Conservation (phyloP, 2,888 invertebrate genomes). For the Odontothrips loti region DNA sequence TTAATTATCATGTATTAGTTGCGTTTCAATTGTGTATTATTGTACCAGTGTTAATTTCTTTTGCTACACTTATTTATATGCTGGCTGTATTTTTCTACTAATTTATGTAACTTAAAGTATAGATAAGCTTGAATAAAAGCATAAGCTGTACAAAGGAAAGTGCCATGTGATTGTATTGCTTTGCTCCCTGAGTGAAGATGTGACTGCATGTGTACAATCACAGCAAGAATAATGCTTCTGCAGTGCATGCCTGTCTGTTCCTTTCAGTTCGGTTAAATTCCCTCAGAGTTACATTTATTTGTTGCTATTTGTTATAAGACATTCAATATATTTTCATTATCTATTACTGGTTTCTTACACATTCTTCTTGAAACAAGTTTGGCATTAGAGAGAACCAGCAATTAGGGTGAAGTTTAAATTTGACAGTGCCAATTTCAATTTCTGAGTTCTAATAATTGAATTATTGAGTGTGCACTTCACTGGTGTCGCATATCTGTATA, state of each 20-base stretch:
- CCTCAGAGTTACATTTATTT: background rate
- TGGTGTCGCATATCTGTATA: background rate
- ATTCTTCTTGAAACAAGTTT: no score
- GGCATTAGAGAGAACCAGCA: no score
- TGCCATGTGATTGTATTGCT: slow-evolving; percentile 23
- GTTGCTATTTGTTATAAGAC: background rate
- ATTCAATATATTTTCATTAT: background rate
- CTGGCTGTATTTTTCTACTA: slow-evolving; percentile 28
- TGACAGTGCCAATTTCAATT: no score
- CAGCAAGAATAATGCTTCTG: slow-evolving; percentile 23
- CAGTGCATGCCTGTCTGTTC: slow-evolving; percentile 8
- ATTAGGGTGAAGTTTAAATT: no score
- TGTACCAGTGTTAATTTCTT: slow-evolving; percentile 29
- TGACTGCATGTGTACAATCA: slow-evolving; percentile 26
- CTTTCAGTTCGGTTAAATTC: background rate
- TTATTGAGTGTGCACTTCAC: no score
- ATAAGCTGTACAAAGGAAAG: slow-evolving; percentile 26
- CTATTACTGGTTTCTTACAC: background rate
- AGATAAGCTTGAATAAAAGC: slow-evolving; percentile 11
- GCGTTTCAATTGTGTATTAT: slow-evolving; percentile 28
- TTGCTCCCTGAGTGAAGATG: slow-evolving; percentile 22
- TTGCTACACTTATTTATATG: slow-evolving; percentile 27
- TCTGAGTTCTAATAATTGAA: no score
- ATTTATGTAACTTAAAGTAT: slow-evolving; percentile 27
- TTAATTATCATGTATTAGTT: slow-evolving; percentile 13